Conservation (phyloP, 2,888 invertebrate species). For the Nineta flava region DNA sequence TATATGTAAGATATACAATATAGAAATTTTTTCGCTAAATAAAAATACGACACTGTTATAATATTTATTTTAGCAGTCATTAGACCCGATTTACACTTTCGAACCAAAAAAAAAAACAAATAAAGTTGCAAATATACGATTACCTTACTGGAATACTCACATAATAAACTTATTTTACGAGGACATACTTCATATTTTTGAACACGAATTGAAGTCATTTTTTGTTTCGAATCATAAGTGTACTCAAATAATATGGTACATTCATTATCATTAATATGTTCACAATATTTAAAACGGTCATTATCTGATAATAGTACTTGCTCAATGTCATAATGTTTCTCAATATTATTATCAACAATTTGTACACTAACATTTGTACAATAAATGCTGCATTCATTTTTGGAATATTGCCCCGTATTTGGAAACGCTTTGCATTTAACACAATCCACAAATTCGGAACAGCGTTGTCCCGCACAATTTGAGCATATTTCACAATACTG, state of each 20-base stretch:
- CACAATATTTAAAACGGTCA: conserved; percentile 25
- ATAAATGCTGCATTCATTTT: conserved; percentile 18
- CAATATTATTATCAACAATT: conserved; percentile 22
- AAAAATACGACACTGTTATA: too few relatives aligned
- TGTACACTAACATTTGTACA: conserved; percentile 21
- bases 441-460: conserved; percentile 20
- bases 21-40: too few relatives aligned
- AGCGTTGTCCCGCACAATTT: conserved; percentile 5
- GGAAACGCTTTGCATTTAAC: conserved; percentile 47
- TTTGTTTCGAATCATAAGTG: conserved; percentile 18
- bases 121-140: too few relatives aligned
- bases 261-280: conserved; percentile 24
- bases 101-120: neutral
- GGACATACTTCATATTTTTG: conserved; percentile 28
- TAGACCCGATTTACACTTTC: too few relatives aligned
- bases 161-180: conserved; percentile 27
- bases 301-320: conserved; percentile 12
- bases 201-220: conserved; percentile 22
- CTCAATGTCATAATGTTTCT: conserved; percentile 14
- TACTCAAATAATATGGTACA: conserved; percentile 33
- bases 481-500: conserved; percentile 38
- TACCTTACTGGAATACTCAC: too few relatives aligned
- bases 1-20: too few relatives aligned
- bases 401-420: conserved; percentile 22
- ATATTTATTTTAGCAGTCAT: too few relatives aligned